A percentile compares a stretch with the other conserved stretches of the same genome.
Conservation (phyloP, 2,888 invertebrate genomes). For the Dynastes maya region DNA sequence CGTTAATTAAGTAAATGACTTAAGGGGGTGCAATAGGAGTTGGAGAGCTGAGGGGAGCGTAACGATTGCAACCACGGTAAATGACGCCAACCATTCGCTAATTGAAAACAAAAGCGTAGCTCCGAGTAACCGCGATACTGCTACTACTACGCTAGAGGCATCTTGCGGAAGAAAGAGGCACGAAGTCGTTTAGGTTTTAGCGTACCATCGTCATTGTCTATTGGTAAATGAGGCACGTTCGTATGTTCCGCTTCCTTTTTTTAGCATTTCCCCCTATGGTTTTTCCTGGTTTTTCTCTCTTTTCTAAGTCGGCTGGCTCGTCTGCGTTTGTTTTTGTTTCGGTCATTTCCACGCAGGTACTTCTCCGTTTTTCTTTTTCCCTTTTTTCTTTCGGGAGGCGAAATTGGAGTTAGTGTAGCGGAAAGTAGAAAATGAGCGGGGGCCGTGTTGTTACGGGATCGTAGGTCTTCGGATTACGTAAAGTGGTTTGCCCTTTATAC, state of each 20-base stretch:
- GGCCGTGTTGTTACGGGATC: no score
- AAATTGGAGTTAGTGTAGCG: constrained; percentile 4
- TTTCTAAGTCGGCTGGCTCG: neutral
- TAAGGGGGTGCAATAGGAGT: neutral
- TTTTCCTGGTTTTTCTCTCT: neutral
- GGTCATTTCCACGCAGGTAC: constrained; percentile 7
- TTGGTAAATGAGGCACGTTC: constrained; percentile 11
- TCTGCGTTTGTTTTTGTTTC: constrained; percentile 3
- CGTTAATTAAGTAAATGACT: constrained; percentile 19
- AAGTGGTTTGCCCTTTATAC: no score
- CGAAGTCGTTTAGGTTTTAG: no score
- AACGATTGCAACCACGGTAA: constrained; percentile 2
- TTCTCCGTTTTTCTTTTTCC: neutral
- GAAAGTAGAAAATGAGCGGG: constrained; percentile 1
- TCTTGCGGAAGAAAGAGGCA: no score
- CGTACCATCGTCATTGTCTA: neutral
- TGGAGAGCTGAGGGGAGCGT: neutral
- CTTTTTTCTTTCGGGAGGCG: neutral
- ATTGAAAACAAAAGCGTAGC: constrained; percentile 12
- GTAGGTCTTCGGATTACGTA: no score
- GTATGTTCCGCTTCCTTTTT: neutral
- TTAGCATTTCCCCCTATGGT: neutral
- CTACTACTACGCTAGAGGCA: no score
- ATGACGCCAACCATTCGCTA: neutral
- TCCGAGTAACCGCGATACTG: neutral